Evolutionary conservation across 2,113 vertebrate genomes (phyloP), one percentile per base, ranked within the genome.

Genomic region (Trichomycterus rosablanca): DNA sequence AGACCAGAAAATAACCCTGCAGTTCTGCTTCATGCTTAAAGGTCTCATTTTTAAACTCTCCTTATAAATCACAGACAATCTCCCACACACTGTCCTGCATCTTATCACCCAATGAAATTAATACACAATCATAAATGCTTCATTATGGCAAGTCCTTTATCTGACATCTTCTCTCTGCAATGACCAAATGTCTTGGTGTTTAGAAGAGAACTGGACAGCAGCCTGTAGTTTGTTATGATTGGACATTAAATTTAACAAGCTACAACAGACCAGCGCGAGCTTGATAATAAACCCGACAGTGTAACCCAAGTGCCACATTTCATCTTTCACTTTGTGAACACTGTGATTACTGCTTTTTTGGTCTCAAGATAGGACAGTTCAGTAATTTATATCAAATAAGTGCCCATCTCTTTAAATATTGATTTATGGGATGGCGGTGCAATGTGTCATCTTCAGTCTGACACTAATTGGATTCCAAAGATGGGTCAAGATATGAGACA

Each of bases 91-190:
- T 16, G 18, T 53, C 75, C 73, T 58, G 42, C 51, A 74, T 55
- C 50, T 69, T 59, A 76, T 70, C 52, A 23, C 71, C 76, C 69
- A 76, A 69, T 81, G 70, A 79, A 83, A 85, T 80, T 66, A 81
- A 82, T 72, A 74, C 49, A 67, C 50, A 2, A 37, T 56, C 59
- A 80, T 84, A 71, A 80, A 83, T 81, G 74, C 83, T 81, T 84
- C 71, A 84, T 76, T 63, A 68, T 70, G 62, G 60, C 57, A n/a
- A 39, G 60, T 53, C 64, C 63, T 76, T 81, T 83, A 62, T 80
- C 74, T 74, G 22, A 52, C 53, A 57, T 39, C 35, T 67, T 73
- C 77, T 78, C 75, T 58, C 34, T 69, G 80, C 75, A 74, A 73
- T 79, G 37, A 67, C 57, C 68, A 66, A 61, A 55, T 20, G 23